phyloP scores from a whole-genome alignment of 2,888 invertebrate species.

The Dexiosoma caninum region DNA sequence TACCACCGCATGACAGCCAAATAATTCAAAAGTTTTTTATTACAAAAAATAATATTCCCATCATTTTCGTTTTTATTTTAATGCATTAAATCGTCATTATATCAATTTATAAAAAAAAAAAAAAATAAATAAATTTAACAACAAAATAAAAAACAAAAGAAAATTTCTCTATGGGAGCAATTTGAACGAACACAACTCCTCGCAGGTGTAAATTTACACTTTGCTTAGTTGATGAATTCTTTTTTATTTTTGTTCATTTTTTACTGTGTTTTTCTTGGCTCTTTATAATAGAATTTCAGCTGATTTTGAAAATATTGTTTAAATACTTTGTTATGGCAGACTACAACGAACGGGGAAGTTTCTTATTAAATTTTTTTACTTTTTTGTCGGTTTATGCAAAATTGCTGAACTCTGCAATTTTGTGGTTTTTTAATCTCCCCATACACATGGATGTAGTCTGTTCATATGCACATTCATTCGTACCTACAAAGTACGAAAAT shows the following conservation, averaged over 20 bases:
- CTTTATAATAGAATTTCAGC: slow-evolving; percentile 42
- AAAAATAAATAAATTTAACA: too few species aligned
- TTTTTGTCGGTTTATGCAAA: slow-evolving; percentile 12
- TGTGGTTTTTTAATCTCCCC: too few species aligned
- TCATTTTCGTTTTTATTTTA: neutral
- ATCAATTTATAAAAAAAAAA: slow-evolving; percentile 24
- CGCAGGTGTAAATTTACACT: slow-evolving; percentile 62
- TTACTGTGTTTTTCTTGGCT: neutral
- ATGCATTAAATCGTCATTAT: slow-evolving; percentile 26
- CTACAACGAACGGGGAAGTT: slow-evolving; percentile 43
- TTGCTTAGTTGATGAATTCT: slow-evolving; percentile 54
- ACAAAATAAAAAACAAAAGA: neutral
- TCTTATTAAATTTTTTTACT: slow-evolving; percentile 44
- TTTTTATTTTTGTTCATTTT: neutral
- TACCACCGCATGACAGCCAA: neutral
- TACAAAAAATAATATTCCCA: slow-evolving; percentile 55
- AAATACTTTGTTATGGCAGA: slow-evolving; percentile 33
- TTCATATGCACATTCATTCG: too few species aligned
- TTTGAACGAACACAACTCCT: slow-evolving; percentile 31
- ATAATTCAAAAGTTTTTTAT: slow-evolving; percentile 42
- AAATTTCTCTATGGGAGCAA: neutral
- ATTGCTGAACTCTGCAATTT: slow-evolving; percentile 47
- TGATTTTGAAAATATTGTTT: slow-evolving; percentile 43
- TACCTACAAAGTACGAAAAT: too few species aligned
- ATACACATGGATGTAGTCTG: too few species aligned